These are phyloP conservation scores for Plusia festucae DNA, from an alignment of 2,888 invertebrate species.

Conservation along the genomic window DNA sequence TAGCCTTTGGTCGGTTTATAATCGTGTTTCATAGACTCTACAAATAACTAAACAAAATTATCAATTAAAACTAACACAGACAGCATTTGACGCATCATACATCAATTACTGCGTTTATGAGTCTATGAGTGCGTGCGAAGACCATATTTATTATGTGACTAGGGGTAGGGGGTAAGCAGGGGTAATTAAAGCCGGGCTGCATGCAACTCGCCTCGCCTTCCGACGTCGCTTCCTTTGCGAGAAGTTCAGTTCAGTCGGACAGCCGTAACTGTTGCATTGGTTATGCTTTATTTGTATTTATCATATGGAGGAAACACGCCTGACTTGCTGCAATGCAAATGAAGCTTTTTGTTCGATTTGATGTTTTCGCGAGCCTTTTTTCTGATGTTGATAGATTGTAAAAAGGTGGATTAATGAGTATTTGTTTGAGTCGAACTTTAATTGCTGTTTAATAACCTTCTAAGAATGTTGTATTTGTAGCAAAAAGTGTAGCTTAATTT, in stretches of 20 bases:
- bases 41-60: slow-evolving; percentile 16
- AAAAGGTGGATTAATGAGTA: neutral
- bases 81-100: slow-evolving; percentile 49
- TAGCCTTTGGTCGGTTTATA: neutral
- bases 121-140: slow-evolving; percentile 75
- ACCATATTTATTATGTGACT: slow-evolving; percentile 71
- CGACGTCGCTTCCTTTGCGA: slow-evolving; percentile 66
- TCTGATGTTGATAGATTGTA: neutral
- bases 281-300: slow-evolving; percentile 61
- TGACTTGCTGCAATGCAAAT: slow-evolving; percentile 53
- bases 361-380: slow-evolving; percentile 12
- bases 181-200: slow-evolving; percentile 73
- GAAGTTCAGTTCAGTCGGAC: slow-evolving; percentile 61
- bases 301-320: slow-evolving; percentile 56
- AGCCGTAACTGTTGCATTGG: slow-evolving; percentile 49
- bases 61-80: slow-evolving; percentile 22
- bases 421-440: slow-evolving; percentile 1
- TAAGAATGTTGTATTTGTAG: neutral
- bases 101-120: slow-evolving; percentile 68
- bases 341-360: slow-evolving; percentile 39
- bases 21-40: neutral
- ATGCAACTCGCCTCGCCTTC: slow-evolving; percentile 65
- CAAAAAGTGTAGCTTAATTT: neutral
- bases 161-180: slow-evolving; percentile 65
- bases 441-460: neutral